Percentiles rank a stretch among this genome's conserved stretches.
Evolutionary conservation across 1,140 invertebrate genomes (phyloP).

Genomic region (Philaenus spumarius): DNA sequence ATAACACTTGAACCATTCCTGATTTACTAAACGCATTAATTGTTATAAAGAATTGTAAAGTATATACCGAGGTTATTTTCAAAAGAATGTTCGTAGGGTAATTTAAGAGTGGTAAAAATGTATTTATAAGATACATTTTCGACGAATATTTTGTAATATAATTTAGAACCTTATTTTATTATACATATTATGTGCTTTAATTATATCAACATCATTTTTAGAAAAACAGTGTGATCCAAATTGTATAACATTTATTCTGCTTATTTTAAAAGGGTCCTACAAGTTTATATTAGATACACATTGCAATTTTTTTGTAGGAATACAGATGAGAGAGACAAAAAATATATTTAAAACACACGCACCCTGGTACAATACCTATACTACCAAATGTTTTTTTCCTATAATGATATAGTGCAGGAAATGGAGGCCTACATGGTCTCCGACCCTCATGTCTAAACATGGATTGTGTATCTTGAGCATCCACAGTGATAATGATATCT

Average conservation of each 20-base stretch:
- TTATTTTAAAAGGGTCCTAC: background rate
- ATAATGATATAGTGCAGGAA: slow-evolving; percentile 36
- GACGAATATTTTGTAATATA: too few species aligned
- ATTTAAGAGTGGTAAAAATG: too few species aligned
- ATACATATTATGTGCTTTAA: too few species aligned
- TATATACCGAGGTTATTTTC: too few species aligned
- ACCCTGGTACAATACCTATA: slow-evolving; percentile 38
- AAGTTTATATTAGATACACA: background rate
- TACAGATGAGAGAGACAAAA: background rate
- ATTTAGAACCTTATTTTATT: too few species aligned
- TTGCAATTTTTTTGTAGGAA: background rate
- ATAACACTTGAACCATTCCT: too few species aligned
- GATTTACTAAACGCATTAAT: too few species aligned
- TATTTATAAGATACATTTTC: too few species aligned
- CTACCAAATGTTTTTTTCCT: slow-evolving; percentile 34
- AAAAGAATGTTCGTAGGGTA: too few species aligned
- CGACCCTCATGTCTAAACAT: slow-evolving; percentile 37
- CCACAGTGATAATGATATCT: slow-evolving; percentile 34
- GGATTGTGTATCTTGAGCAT: slow-evolving; percentile 35
- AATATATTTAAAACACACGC: background rate
- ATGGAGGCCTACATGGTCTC: slow-evolving; percentile 34
- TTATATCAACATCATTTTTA: too few species aligned
- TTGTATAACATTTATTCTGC: background rate
- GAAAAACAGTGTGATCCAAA: too few species aligned
- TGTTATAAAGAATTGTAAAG: too few species aligned